phyloP scores from a whole-genome alignment of 2,888 invertebrate species.

The Sisyra terminalis region DNA sequence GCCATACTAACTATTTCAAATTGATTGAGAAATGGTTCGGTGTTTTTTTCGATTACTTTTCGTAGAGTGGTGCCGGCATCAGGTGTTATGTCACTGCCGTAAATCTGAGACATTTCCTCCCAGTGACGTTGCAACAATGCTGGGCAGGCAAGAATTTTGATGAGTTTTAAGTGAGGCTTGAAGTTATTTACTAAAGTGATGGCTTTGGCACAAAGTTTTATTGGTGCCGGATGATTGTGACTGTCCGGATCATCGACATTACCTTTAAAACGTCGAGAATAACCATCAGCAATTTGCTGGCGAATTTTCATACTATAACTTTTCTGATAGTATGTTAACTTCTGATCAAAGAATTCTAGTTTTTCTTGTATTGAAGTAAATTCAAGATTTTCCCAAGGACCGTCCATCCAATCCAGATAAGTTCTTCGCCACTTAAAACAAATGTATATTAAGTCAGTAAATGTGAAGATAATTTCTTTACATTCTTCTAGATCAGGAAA shows the following conservation, averaged over 20 bases:
- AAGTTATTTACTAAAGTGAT: slow-evolving; percentile 48
- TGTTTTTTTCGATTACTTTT: slow-evolving; percentile 55
- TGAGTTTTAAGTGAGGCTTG: slow-evolving; percentile 64
- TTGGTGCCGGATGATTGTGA: slow-evolving; percentile 62
- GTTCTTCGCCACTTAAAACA: slow-evolving; percentile 63
- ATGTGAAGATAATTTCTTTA: slow-evolving; percentile 51
- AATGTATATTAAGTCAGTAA: slow-evolving; percentile 49
- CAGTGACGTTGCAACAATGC: slow-evolving; percentile 71
- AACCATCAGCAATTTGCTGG: slow-evolving; percentile 52
- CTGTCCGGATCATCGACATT: slow-evolving; percentile 62
- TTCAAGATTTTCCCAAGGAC: slow-evolving; percentile 75
- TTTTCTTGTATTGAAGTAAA: slow-evolving; percentile 59
- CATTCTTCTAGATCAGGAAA: slow-evolving; percentile 71
- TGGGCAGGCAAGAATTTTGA: slow-evolving; percentile 76
- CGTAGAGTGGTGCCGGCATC: slow-evolving; percentile 69
- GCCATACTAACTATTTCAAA: slow-evolving; percentile 72
- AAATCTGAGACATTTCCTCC: slow-evolving; percentile 68
- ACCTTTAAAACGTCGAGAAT: slow-evolving; percentile 41
- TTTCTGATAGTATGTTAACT: slow-evolving; percentile 65
- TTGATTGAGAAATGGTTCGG: slow-evolving; percentile 53
- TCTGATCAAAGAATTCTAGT: slow-evolving; percentile 64
- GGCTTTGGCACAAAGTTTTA: slow-evolving; percentile 53
- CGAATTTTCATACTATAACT: slow-evolving; percentile 59
- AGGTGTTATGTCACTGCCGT: slow-evolving; percentile 70
- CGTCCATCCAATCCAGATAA: slow-evolving; percentile 81